These are phyloP conservation scores for Haemorhous mexicanus DNA, from an alignment of 2,113 vertebrate species.

Conservation along the genomic window DNA sequence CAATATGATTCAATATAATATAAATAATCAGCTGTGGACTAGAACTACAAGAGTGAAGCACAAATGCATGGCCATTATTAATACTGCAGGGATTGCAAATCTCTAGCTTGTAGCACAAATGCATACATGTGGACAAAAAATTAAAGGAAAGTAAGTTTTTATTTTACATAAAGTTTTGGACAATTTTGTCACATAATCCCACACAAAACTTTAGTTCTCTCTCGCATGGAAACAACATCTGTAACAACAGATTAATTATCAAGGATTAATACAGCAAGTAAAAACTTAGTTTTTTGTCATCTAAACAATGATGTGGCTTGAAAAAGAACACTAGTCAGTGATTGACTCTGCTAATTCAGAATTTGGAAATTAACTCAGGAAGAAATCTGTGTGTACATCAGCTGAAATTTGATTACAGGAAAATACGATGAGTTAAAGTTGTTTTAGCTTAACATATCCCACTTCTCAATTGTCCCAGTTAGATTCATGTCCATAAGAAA, in stretches of 20 bases:
- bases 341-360: neutral
- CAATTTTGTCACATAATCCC: neutral
- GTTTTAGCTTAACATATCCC: neutral
- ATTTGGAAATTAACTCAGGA: neutral
- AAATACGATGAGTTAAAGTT: neutral
- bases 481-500: neutral
- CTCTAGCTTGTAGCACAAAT: neutral
- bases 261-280: neutral
- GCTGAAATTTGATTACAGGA: neutral
- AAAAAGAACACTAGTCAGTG: neutral
- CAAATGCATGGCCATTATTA: neutral
- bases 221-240: neutral
- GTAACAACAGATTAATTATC: neutral
- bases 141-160: neutral
- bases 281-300: neutral
- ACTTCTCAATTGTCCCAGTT: neutral
- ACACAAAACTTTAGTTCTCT: neutral
- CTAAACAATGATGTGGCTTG: neutral
- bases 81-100: neutral
- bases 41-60: neutral
- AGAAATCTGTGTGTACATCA: neutral
- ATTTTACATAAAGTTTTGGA: neutral
- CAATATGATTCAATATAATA: neutral
- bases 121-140: neutral
- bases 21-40: neutral